These are phyloP conservation scores for Apogon talboti DNA, from an alignment of 2,797 vertebrate species.

Conservation along the genomic window DNA sequence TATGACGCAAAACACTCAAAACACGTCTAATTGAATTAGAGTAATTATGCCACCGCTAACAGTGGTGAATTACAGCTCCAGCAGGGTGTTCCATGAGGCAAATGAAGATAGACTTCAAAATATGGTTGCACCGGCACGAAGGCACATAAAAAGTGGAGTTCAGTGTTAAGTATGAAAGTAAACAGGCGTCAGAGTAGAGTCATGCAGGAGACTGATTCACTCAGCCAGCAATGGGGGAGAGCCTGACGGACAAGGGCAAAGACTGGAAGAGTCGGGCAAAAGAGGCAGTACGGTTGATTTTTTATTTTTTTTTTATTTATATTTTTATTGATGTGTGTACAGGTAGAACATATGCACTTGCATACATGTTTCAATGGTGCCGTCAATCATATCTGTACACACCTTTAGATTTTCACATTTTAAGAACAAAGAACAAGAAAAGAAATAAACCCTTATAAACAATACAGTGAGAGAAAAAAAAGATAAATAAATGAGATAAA, in stretches of 20 bases:
- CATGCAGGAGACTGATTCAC: slow-evolving; percentile 68
- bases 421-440: too few relatives aligned
- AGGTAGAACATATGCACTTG: too few relatives aligned
- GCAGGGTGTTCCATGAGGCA: slow-evolving; percentile 33
- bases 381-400: too few relatives aligned
- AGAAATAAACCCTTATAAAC: too few relatives aligned
- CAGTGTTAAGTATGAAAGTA: slow-evolving; percentile 43
- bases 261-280: slow-evolving; percentile 28
- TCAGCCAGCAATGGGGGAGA: slow-evolving; percentile 48
- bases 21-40: slow-evolving; percentile 43
- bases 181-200: slow-evolving; percentile 61
- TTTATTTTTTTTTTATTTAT: too few relatives aligned
- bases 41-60: slow-evolving; percentile 40
- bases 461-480: too few relatives aligned
- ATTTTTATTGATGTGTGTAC: too few relatives aligned
- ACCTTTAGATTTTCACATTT: too few relatives aligned
- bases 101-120: slow-evolving; percentile 58
- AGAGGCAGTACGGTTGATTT: too few relatives aligned
- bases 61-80: slow-evolving; percentile 31
- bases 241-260: slow-evolving; percentile 45
- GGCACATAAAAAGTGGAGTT: slow-evolving; percentile 52
- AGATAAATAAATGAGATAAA: too few relatives aligned
- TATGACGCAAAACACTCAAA: slow-evolving; percentile 23
- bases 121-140: slow-evolving; percentile 24
- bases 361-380: too few relatives aligned